Evolutionary conservation across 2,113 vertebrate genomes (phyloP).

Genomic region (Lophura nycthemera): DNA sequence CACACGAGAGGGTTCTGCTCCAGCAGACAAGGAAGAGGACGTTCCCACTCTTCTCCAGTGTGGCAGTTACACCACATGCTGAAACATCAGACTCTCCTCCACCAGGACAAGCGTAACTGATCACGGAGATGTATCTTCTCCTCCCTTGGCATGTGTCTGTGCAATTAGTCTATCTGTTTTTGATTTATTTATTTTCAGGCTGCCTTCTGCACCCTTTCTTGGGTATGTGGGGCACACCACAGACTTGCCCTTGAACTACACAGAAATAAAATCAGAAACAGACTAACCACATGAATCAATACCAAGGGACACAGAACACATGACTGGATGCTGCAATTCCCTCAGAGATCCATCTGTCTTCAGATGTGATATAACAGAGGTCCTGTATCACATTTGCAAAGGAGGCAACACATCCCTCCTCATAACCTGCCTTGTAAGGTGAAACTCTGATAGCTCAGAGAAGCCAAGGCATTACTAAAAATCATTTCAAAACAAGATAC

Average conservation of each 20-base stretch:
- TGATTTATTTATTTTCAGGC: conserved; percentile 65
- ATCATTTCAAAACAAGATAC: conserved; percentile 13
- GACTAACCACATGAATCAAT: conserved; percentile 66
- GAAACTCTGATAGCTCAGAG: not conserved
- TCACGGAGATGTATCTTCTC: conserved; percentile 21
- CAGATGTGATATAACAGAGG: conserved; percentile 17
- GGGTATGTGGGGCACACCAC: conserved; percentile 59
- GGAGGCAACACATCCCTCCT: not conserved
- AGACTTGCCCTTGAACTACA: conserved; percentile 65
- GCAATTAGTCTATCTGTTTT: conserved; percentile 61
- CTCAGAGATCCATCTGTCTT: conserved; percentile 33
- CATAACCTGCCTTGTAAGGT: not conserved
- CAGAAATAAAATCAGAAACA: conserved; percentile 72
- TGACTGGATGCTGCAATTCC: conserved; percentile 14
- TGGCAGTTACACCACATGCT: not conserved
- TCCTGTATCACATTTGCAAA: not conserved
- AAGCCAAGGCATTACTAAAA: conserved; percentile 26
- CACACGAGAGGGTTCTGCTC: not conserved
- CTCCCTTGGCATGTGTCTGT: conserved; percentile 21
- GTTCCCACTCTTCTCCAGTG: not conserved
- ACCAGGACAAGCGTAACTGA: not conserved
- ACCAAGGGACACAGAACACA: conserved; percentile 34
- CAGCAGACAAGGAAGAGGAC: not conserved
- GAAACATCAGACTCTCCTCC: not conserved
- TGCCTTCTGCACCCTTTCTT: conserved; percentile 43